phyloP scores from a whole-genome alignment of 2,113 vertebrate genomes.

The Eulemur rufifrons region DNA sequence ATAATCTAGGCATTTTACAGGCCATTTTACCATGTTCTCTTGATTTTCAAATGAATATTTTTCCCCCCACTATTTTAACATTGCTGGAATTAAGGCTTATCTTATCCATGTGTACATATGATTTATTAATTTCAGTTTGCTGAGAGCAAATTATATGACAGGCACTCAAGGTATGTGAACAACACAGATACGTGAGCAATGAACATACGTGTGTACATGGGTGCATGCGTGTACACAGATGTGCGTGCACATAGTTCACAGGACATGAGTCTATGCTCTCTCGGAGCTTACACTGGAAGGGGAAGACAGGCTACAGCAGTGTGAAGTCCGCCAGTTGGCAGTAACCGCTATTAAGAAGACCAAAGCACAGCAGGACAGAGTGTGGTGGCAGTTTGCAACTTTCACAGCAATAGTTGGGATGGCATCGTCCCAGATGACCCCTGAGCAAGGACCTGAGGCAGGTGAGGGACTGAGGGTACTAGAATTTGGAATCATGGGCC shows the following conservation, averaged over 20 bases:
- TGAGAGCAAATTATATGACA: neutral
- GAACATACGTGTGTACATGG: rapidly evolving
- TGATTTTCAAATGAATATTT: neutral
- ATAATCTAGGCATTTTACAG: neutral
- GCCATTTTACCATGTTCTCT: neutral
- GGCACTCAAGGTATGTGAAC: neutral
- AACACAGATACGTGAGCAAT: neutral
- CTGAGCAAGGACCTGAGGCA: neutral
- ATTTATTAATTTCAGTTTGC: neutral
- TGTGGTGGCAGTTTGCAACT: rapidly evolving
- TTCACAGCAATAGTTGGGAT: neutral
- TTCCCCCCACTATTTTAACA: neutral
- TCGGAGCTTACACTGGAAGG: neutral
- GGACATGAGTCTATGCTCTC: neutral
- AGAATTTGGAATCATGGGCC: neutral
- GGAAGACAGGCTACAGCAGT: too few species aligned
- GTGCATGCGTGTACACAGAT: rapidly evolving
- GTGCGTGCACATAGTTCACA: rapidly evolving
- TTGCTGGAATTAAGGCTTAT: neutral
- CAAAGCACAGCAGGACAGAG: neutral
- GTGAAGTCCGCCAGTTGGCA: rapidly evolving
- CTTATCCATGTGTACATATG: neutral
- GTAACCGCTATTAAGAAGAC: neutral
- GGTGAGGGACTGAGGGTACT: rapidly evolving
- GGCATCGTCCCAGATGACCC: neutral